phyloP scores from a whole-genome alignment of 2,797 vertebrate species.

The Bovichtus variegatus region DNA sequence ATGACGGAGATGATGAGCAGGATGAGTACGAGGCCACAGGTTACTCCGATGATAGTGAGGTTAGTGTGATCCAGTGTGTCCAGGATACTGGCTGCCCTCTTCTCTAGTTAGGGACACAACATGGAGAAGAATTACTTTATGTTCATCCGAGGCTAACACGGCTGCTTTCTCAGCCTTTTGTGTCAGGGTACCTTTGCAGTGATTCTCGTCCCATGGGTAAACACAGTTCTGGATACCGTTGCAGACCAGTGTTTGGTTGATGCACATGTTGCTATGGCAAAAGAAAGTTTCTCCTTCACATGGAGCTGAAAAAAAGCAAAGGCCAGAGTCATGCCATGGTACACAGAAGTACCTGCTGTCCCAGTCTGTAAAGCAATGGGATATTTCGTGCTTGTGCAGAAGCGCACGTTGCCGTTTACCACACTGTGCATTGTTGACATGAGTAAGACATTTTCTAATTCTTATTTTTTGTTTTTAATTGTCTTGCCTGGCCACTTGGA shows the following conservation, averaged over 20 bases:
- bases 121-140: not conserved
- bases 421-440: not conserved
- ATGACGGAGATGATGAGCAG: conserved; percentile 93
- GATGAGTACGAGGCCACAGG: conserved; percentile 93
- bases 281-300: conserved; percentile 95
- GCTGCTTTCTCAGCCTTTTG: not conserved
- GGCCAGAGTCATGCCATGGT: not conserved
- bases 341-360: not conserved
- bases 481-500: not conserved
- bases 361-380: not conserved
- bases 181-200: conserved; percentile 91
- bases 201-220: conserved; percentile 99
- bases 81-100: conserved; percentile 92
- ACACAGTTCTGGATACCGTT: conserved; percentile 99
- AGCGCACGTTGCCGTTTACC: not conserved
- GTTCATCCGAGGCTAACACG: not conserved
- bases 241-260: conserved; percentile 96
- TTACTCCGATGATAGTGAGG: conserved; percentile 94
- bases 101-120: conserved; percentile 82
- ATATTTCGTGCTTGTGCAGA: not conserved
- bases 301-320: conserved; percentile 86
- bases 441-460: not conserved
- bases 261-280: conserved; percentile 99
- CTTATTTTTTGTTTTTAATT: not conserved
- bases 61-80: conserved; percentile 95